Base-by-base conservation (phyloP, 2,113 vertebrate species). In the Serinus canaria region DNA sequence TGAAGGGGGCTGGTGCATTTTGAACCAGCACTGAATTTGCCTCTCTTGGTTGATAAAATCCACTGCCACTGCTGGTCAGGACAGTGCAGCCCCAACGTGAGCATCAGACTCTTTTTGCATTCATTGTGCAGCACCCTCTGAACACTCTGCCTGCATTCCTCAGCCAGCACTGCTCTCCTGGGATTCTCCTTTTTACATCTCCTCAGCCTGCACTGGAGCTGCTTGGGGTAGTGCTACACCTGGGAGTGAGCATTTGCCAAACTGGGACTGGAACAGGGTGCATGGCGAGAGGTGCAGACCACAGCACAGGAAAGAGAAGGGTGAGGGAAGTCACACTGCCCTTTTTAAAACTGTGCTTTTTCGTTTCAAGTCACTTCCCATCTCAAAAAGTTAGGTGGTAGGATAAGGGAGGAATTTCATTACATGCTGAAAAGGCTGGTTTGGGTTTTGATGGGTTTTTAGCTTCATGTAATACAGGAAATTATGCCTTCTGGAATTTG, bases 121-220 rank as follows among this genome's bases (percentile, higher is more conserved):
- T 89, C 89, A 9, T 52, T 75, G 35, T 52, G 44, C 56, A 49
- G 64, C 33, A 3, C 35, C 31, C 55, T 44, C 37, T 94, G 55
- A 66, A 43, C n/a, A 74, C 68, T 28, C 66, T 83, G 89, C 87
- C 94, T 62, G 15, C 93, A 56, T 94, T 94, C 81, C 66, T 89
- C 52, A 44, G 39, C 59, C 76, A 78, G 3, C 67, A 21, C 60
- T 67, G 60, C 30, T 90, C 76, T 93, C 92, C 89, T 83, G 87
- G 92, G 89, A 73, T 82, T 37, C 87, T 56, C 41, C 13, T 31
- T 49, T 55, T 60, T 41, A 39, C 58, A 13, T 81, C 33, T 82
- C 33, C 49, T 84, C 64, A 49, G 41, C 43, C 37, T 67, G n/a
- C 41, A 10, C 1, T 46, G 31, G 18, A 21, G 13, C 46, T 83